phyloP scores from a whole-genome alignment of 2,797 vertebrate species.

The Podarcis lilfordi region DNA sequence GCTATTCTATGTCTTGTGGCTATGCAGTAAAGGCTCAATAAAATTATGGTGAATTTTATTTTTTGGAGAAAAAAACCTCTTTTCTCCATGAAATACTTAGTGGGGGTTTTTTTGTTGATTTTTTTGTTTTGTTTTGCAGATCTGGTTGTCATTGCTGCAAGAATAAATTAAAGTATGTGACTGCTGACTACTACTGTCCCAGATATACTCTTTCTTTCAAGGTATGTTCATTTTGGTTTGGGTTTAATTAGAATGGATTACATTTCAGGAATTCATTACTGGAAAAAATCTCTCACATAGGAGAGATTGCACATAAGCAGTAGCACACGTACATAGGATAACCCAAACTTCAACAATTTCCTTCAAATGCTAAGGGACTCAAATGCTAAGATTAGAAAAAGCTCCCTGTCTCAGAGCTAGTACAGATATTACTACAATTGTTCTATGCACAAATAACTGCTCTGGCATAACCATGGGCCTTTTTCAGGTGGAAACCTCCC shows the following conservation, averaged over 20 bases:
- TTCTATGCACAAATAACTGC: background rate
- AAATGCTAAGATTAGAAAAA: background rate
- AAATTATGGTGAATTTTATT: constrained; percentile 49
- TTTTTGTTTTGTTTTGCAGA: background rate
- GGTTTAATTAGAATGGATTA: background rate
- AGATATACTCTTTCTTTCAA: constrained; percentile 27
- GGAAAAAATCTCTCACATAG: constrained; percentile 13
- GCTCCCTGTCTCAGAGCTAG: background rate
- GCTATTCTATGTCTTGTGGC: constrained; percentile 77
- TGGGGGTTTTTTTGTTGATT: constrained; percentile 32
- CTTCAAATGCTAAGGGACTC: background rate
- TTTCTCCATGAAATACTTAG: constrained; percentile 67
- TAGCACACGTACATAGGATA: background rate
- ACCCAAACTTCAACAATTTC: background rate
- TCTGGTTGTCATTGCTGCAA: constrained; percentile 43
- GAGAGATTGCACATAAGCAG: background rate
- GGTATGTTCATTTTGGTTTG: constrained; percentile 23
- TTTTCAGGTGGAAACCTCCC: background rate
- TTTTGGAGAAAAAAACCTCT: background rate
- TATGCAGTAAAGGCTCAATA: constrained; percentile 78
- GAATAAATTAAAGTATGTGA: constrained; percentile 65
- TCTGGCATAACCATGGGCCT: background rate
- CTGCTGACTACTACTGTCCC: constrained; percentile 31
- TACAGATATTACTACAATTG: background rate
- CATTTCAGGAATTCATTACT: constrained; percentile 51